Evolutionary conservation across 2,113 vertebrate genomes (phyloP), one percentile per base, ranked within the genome.

Genomic region (Montifringilla adamsi): DNA sequence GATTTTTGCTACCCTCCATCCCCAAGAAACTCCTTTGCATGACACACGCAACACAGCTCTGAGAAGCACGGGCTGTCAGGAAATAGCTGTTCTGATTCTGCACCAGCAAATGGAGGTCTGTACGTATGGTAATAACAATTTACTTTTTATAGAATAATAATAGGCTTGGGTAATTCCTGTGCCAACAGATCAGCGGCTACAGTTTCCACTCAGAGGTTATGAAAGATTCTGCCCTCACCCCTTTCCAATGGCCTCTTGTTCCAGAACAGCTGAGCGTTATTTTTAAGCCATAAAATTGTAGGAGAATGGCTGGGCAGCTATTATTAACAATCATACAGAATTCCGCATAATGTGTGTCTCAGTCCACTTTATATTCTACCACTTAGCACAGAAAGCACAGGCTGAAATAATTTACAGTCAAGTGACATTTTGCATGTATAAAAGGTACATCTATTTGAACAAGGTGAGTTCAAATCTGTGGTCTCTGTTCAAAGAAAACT

Each of bases 81-180:
- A 87, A 95, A 93, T 10, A 90, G 76, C 74, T 7, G 0, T 44
- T 89, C 81, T 46, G 81, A 83, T 80, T 70, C 78, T 88, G 78
- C 72, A 84, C 47, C 14, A 3, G 78, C 87, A 94, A 95, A 93
- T 5, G 11, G 84, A 95, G 91, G 84, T 93, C 87, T 95, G 67
- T 73, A 87, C 24, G 35, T 85, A 85, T 33, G 66, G 82, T 83
- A 90, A 87, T 86, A 89, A 93, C 87, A 94, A 95, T 95, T 97
- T 95, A 93, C 91, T 95, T 96, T 96, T 95, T 94, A 96, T 96
- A 96, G 94, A 96, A 91, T 96, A 96, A 96, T 96, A 97, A 96
- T 85, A 96, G 87, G 63, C 91, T 92, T 90, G 76, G 90, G 85
- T 90, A 93, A 94, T 91, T 95, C 82, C 79, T 63, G 75, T 95